Evolutionary conservation across 2,888 invertebrate species (phyloP).

Genomic region (Cinara cedri): DNA sequence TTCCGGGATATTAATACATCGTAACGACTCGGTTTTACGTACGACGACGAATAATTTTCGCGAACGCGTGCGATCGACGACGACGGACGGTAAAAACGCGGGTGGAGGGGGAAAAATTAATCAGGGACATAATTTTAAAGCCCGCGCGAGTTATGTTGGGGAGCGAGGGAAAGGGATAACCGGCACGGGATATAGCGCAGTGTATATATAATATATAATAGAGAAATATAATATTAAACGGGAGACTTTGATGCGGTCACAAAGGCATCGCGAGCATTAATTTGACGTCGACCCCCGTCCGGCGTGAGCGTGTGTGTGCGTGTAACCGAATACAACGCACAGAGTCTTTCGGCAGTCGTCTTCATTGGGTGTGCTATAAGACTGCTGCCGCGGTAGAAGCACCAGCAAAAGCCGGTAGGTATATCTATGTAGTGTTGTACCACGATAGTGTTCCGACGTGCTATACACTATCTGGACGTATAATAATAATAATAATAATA

Average conservation of each 20-base stretch:
- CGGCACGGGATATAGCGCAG: background rate
- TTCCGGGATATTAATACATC: background rate
- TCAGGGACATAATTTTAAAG: conserved; percentile 32
- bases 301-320: conserved; percentile 1
- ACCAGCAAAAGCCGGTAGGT: too few species aligned
- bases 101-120: conserved; percentile 23
- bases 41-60: background rate
- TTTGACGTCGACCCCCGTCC: conserved; percentile 42
- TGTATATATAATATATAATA: background rate
- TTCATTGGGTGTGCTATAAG: background rate
- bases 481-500: too few species aligned
- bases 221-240: conserved; percentile 53
- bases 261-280: conserved; percentile 48
- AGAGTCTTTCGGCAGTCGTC: background rate
- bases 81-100: background rate
- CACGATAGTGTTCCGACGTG: too few species aligned
- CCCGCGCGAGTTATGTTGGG: background rate
- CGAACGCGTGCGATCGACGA: background rate
- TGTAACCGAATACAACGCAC: conserved; percentile 53
- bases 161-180: conserved; percentile 23
- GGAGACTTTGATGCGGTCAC: conserved; percentile 53
- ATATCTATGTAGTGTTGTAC: too few species aligned
- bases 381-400: too few species aligned
- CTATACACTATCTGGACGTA: too few species aligned
- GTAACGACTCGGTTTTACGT: background rate